Percentiles rank a stretch among this genome's conserved stretches.
These are phyloP conservation scores for Procambarus clarkii DNA, from an alignment of 1,140 invertebrate genomes.

Conservation along the genomic window DNA sequence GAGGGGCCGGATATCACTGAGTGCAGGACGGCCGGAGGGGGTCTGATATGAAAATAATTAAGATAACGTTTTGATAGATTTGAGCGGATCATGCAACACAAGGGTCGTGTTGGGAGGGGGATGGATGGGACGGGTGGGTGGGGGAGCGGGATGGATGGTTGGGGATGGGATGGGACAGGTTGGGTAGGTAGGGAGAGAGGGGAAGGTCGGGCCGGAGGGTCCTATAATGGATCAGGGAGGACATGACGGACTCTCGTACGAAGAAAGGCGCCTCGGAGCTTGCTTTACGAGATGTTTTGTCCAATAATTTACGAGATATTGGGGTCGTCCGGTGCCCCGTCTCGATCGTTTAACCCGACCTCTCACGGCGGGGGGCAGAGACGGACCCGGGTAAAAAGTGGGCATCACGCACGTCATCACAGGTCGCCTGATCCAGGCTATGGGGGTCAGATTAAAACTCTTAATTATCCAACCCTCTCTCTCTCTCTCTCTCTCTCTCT, in stretches of 20 bases:
- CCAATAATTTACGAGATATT: constrained; percentile 60
- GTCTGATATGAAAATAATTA: constrained; percentile 62
- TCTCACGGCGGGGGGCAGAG: constrained; percentile 14
- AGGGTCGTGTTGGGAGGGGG: too few species aligned
- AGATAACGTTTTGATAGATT: constrained; percentile 62
- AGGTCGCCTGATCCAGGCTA: too few species aligned
- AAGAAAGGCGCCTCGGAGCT: background rate
- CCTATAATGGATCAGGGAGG: too few species aligned
- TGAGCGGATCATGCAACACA: constrained; percentile 35
- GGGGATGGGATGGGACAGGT: too few species aligned
- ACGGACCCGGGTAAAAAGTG: constrained; percentile 38
- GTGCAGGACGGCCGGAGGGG: background rate
- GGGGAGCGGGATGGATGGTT: background rate
- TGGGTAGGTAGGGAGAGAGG: background rate
- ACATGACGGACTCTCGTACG: too few species aligned
- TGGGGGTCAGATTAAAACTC: background rate
- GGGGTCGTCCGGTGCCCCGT: constrained; percentile 44
- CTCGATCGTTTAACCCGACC: constrained; percentile 13
- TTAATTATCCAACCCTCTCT: background rate
- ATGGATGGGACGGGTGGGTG: too few species aligned
- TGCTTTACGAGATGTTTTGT: constrained; percentile 55
- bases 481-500: background rate
- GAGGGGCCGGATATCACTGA: constrained; percentile 9
- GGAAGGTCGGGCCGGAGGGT: background rate
- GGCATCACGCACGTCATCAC: constrained; percentile 39